Percentiles rank a stretch among this genome's conserved stretches.
phyloP scores from a whole-genome alignment of 1,140 invertebrate species.

The Sarcophaga bullata region DNA sequence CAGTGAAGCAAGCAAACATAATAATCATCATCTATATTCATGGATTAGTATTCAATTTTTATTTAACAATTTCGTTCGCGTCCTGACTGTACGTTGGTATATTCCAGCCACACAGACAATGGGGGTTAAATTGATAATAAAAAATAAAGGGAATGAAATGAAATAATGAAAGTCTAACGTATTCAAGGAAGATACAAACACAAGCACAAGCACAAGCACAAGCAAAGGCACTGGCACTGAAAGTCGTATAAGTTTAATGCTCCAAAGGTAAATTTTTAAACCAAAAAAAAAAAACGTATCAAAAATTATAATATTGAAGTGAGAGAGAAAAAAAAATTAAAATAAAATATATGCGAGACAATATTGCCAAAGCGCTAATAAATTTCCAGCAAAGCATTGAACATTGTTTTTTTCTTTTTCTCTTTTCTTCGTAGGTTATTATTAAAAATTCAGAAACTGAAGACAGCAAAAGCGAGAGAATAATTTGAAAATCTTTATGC shows the following conservation, averaged over 20 bases:
- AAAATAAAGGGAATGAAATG: conserved; percentile 35
- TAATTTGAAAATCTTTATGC: background rate
- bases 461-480: conserved; percentile 13
- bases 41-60: conserved; percentile 66
- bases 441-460: background rate
- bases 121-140: conserved; percentile 63
- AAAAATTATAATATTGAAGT: conserved; percentile 28
- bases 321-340: conserved; percentile 46
- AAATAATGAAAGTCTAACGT: background rate
- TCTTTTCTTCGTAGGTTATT: background rate
- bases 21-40: conserved; percentile 67
- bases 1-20: conserved; percentile 51
- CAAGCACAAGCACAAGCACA: no score
- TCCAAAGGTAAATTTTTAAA: conserved; percentile 30
- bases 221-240: background rate
- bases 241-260: conserved; percentile 32
- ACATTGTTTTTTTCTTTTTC: conserved; percentile 7
- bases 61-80: conserved; percentile 52
- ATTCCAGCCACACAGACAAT: conserved; percentile 46
- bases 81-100: conserved; percentile 37
- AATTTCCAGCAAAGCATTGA: conserved; percentile 52
- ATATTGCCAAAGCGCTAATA: conserved; percentile 66
- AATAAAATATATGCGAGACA: conserved; percentile 65
- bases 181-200: no score
- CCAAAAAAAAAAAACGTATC: conserved; percentile 15